Base-by-base conservation (phyloP, 2,888 invertebrate genomes). In the Caenorhabditis uteleia region DNA sequence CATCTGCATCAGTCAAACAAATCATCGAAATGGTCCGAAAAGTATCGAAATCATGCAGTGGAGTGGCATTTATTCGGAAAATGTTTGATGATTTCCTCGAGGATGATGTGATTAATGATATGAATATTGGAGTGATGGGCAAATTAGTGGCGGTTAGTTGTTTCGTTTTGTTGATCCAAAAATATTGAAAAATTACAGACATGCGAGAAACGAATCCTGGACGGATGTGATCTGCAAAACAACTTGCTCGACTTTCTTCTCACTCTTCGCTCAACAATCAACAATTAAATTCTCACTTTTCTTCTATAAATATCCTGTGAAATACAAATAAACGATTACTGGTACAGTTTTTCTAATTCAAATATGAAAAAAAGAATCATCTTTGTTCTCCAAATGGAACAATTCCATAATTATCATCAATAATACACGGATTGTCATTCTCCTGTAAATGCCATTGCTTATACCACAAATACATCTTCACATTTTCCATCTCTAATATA, bases 201-300 rank as follows among this genome's bases (percentile, higher is more conserved):
- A 4, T 65, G 65, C 27, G 65, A 65, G 27, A 54, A 55, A 23
- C 54, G 65, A n/a, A 59, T 65, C 33, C 46, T 65, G 26, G 65
- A 65, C 23, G 65, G 65, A 12, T 65, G 59, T 18, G 65, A 65
- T 29, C 39, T 65, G 29, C 53, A 65, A 25, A 59, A 39, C 47
- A 65, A 65, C 33, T 47, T 65, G 8, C 51, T 59, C 23, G 47
- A 59, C 14, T 56, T 65, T 29, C 33, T 65, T n/a, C 43, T 65
- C 18, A 55, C 55, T 34, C 58, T 64, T 38, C 64, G 64, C 20
- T 42, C 50, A 54, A 64, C 64, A 29, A 29, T 39, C 25, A 27
- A 23, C 25, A 40, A 40, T 20, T 40, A 40, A 40, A 40, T 23
- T 40, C 40, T 40, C 40, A 14, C 3, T 40, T 40, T n/a, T n/a